Base-by-base conservation (phyloP, 23 tunicate genomes). In the Diplosoma virens region DNA sequence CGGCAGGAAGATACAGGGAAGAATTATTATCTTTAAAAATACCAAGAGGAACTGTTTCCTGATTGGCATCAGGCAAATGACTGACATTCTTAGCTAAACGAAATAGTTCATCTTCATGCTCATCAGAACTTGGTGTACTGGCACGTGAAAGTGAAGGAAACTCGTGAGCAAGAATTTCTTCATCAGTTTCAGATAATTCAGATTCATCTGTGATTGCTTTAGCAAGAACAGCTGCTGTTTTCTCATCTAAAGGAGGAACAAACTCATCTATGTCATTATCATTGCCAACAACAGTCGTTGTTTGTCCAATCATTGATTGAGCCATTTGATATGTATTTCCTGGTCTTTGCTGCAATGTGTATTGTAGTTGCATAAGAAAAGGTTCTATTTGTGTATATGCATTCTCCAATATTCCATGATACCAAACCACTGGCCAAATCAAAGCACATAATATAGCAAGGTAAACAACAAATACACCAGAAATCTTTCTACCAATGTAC, bases 141-240 rank as follows among this genome's bases (percentile, higher is more conserved):
- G 77, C 47, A 22, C 59, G 50, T 25, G 81, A 48, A 67, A 88
- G 66, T 25, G 64, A 25, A 1, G 96, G 88, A 1, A 88, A 18
- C 45, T 79, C 81, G 5, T 83, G 35, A 48, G 77, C 89, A 5
- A 71, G 48, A 9, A 71, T 52, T 33, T 75, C 87, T 71, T 83
- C 96, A 4, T 90, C 97, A 26, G 78, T 71, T 58, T 90, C 97
- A 14, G 96, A 89, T 17, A 71, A 31, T 35, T 84, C 83, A 25
- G 78, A 46, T 27, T 84, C 86, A 26, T 80, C 97, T 0, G 74
- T 58, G 32, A 74, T 25, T 4, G 97, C 97, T 66, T 81, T 71
- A 7, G 97, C 90, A 24, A 90, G 70, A 21, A 82, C 86, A 14
- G 88, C 81, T 6, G 78, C 78, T 32, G 86, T 80, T 14, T 70